phyloP scores from a whole-genome alignment of 2,888 invertebrate genomes.

The Epirrita christyi region DNA sequence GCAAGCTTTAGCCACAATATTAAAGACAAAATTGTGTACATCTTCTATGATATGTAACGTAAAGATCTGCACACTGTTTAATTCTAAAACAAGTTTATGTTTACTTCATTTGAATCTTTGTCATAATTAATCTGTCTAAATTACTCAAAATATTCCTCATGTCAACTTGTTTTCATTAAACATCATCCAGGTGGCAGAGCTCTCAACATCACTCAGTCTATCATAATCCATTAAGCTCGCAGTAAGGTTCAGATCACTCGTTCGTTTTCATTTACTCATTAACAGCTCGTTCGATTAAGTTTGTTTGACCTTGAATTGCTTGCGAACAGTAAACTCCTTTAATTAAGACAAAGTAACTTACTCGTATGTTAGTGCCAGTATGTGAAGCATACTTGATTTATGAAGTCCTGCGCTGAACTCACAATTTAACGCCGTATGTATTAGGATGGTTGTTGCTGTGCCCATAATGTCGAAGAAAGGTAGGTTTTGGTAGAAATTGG shows the following conservation, averaged over 20 bases:
- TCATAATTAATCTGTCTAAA: slow-evolving; percentile 1
- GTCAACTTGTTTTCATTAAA: slow-evolving; percentile 14
- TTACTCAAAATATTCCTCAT: background rate
- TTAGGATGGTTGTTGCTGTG: too few species aligned
- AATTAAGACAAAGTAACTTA: slow-evolving; percentile 25
- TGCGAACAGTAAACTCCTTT: slow-evolving; percentile 21
- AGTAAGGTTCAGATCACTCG: slow-evolving; percentile 29
- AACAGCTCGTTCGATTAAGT: slow-evolving; percentile 22
- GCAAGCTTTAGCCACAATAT: too few species aligned
- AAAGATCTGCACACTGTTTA: too few species aligned
- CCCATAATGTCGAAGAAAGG: too few species aligned
- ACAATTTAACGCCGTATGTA: background rate
- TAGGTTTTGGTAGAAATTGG: too few species aligned
- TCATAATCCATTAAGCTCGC: slow-evolving; percentile 28
- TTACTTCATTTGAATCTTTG: background rate
- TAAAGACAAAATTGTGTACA: too few species aligned
- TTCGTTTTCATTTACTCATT: slow-evolving; percentile 21
- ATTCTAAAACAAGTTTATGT: too few species aligned
- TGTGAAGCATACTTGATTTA: slow-evolving; percentile 21
- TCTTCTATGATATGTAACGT: too few species aligned
- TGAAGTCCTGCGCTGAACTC: slow-evolving; percentile 7
- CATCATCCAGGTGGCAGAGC: slow-evolving; percentile 24
- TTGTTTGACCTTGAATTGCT: slow-evolving; percentile 25
- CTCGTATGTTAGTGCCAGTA: too few species aligned
- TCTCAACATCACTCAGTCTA: slow-evolving; percentile 24